Percentiles rank a stretch among this genome's conserved stretches.
These are phyloP conservation scores for Busseola fusca DNA, from an alignment of 2,888 invertebrate genomes.

Conservation along the genomic window DNA sequence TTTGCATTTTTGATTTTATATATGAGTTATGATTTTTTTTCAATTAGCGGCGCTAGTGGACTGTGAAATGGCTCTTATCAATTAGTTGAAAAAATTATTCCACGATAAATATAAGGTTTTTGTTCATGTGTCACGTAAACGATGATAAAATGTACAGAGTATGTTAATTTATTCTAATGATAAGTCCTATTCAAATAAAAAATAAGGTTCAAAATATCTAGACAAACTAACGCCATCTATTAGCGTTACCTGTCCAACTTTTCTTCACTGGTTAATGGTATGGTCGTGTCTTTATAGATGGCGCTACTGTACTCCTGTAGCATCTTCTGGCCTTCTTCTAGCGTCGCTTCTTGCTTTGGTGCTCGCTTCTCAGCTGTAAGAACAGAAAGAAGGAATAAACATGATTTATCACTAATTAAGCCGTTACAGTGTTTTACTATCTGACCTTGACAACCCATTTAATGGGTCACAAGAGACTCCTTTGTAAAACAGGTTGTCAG, in stretches of 20 bases:
- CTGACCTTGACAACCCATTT: no score
- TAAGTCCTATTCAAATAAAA: not conserved
- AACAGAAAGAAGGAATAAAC: constrained; percentile 7
- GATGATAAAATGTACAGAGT: not conserved
- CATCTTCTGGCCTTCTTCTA: constrained; percentile 80
- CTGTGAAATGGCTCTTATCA: no score
- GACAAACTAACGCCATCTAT: constrained; percentile 50
- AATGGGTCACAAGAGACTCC: not conserved
- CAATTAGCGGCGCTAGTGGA: no score
- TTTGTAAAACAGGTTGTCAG: not conserved
- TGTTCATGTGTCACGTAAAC: not conserved
- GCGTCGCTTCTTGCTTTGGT: constrained; percentile 29
- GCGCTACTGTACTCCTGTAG: constrained; percentile 67
- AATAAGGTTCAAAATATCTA: not conserved
- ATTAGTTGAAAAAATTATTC: not conserved
- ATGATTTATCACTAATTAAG: not conserved
- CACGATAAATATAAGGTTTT: not conserved
- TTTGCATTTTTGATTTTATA: no score
- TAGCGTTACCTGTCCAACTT: constrained; percentile 54
- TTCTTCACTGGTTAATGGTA: constrained; percentile 64
- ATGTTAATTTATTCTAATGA: not conserved
- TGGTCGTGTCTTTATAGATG: constrained; percentile 78
- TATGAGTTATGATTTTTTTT: no score
- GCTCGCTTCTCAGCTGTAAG: constrained; percentile 63
- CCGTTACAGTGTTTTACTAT: no score